Evolutionary conservation across 2,797 vertebrate genomes (phyloP), one percentile per base, ranked within the genome.

Genomic region (Acrossocheilus wenchowensis): DNA sequence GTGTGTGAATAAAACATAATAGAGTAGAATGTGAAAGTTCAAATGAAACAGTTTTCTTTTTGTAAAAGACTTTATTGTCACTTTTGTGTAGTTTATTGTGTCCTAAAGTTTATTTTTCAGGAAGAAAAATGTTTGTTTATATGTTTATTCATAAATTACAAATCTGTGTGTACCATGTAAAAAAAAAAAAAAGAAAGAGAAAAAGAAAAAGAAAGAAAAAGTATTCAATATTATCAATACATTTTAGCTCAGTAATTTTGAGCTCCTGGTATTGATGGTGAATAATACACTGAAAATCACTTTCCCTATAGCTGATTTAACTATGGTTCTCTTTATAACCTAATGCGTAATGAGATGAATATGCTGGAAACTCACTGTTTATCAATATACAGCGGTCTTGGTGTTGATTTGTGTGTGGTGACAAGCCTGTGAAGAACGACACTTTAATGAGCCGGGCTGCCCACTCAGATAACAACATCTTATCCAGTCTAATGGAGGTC

Each of bases 401-500:
- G 79, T 62, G 83, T 79, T 88, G 88, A 90, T 92, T 88, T 89
- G 86, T 87, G 39, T 34, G 72, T 88, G 78, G 81, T 87, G 88
- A 88, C 71, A 88, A 88, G 80, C 80, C 23, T 73, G 68, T 39
- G 69, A 92, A 86, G 82, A 89, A 91, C 88, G 50, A 69, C 75
- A 77, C 83, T 83, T 87, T 89, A 92, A 91, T 92, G 91, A 91
- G 88, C 86, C 45, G 79, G 83, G 89, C 60, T 62, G 48, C 83
- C 89, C 71, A 90, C 66, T 88, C 66, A 86, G 86, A 91, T 82
- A 91, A 86, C 83, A 90, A 88, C 80, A 89, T 87, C 86, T 92
- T 86, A 89, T 78, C 77, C 87, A 73, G 74, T 41, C 81, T 90
- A 91, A 94, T 90, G 84, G 88, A 82, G 84, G 86, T 92, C 86